phyloP scores from a whole-genome alignment of 1,140 invertebrate species.

The Drosophila cardini region DNA sequence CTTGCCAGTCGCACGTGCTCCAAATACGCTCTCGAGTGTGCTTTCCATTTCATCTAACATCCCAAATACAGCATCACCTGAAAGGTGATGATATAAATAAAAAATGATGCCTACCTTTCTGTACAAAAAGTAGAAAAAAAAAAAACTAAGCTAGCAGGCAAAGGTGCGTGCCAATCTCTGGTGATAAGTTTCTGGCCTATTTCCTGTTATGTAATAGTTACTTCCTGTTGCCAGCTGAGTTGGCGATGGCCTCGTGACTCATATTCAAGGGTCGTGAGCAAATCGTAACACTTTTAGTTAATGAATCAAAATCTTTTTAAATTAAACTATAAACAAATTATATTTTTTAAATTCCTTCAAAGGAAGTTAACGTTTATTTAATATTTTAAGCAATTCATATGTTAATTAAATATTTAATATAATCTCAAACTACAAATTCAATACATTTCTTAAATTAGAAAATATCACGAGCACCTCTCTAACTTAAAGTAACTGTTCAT shows the following conservation, averaged over 20 bases:
- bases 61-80: constrained; percentile 34
- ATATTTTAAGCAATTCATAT: too few species aligned
- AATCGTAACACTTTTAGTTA: background rate
- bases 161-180: constrained; percentile 65
- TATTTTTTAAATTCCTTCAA: too few species aligned
- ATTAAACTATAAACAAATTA: too few species aligned
- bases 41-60: constrained; percentile 79
- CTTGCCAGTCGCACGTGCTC: constrained; percentile 66
- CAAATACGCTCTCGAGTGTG: constrained; percentile 78
- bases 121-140: constrained; percentile 20
- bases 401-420: too few species aligned
- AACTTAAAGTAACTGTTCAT: background rate
- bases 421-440: background rate
- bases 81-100: constrained; percentile 67
- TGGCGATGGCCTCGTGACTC: constrained; percentile 58
- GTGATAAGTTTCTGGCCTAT: constrained; percentile 55
- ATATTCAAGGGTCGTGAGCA: background rate
- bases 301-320: too few species aligned
- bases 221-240: constrained; percentile 56
- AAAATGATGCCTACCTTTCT: constrained; percentile 66
- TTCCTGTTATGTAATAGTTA: constrained; percentile 71
- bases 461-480: constrained; percentile 29
- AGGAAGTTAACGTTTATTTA: too few species aligned
- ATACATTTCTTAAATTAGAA: background rate
- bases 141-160: constrained; percentile 20